Base-by-base conservation (phyloP, 35 echinoderm and acorn worm genomes). In the Apostichopus parvimensis region DNA sequence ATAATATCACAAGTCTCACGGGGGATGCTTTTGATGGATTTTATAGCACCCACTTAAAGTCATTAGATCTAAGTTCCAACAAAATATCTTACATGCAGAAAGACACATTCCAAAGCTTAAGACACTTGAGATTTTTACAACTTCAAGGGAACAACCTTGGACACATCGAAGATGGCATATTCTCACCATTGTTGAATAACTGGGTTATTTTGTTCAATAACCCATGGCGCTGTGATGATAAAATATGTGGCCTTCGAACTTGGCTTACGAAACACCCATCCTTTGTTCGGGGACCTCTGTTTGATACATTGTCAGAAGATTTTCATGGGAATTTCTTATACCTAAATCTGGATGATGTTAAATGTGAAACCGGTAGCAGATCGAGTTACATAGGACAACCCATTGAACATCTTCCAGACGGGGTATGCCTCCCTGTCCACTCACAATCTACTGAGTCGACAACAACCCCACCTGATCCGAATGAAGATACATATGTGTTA, bases 171-270 rank as follows among this genome's bases (percentile, higher is more conserved):
- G 15, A 55, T 6, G 79, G 79, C 6, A 18, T 82, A 55, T 82
- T 82, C n/a, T 82, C 79, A 2, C 79, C 79, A 53, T 55, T 82
- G 45, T 82, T 82, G 45, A 82, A 82, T 55, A 82, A 82, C 52
- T 82, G 45, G 45, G 52, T 82, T 18, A 17, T 0, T 82, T 15
- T 82, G 9, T 10, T 11, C 6, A 55, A 55, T 54, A 82, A 82
- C 54, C 25, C 24, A 9, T 82, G 79, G 79, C 79, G 55, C 2
- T 82, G 79, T 54, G 53, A 82, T 54, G 6, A 82, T n/a, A 45
- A 55, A 7, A 82, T 82, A 8, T 82, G 79, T 54, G 24, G 52
- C 18, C 52, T 82, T 0, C 24, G 79, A 17, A 54, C 79, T 15
- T 82, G 79, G 79, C 84, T 87, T 57, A 9, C 13, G 57, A 59